These are phyloP conservation scores for Macrophya annulata DNA, from an alignment of 2,888 invertebrate genomes.

Conservation along the genomic window DNA sequence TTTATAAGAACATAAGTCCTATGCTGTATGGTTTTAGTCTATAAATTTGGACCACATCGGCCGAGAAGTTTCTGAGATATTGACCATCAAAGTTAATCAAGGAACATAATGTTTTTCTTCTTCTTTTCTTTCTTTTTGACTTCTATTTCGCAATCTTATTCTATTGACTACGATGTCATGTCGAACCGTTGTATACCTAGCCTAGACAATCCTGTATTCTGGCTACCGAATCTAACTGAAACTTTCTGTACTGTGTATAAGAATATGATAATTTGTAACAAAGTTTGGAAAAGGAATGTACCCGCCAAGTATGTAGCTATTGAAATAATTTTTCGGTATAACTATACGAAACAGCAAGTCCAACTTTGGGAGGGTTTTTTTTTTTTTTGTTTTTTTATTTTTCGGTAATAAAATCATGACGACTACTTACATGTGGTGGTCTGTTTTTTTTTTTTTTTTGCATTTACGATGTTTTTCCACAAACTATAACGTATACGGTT, in stretches of 20 bases:
- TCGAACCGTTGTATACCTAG: neutral
- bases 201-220: neutral
- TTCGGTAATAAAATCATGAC: neutral
- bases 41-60: neutral
- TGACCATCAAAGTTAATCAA: neutral
- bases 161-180: neutral
- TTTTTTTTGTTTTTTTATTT: neutral
- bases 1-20: neutral
- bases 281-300: neutral
- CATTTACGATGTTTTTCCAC: slow-evolving; percentile 10
- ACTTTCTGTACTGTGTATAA: too few relatives aligned
- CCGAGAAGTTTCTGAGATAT: too few relatives aligned
- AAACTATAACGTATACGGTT: slow-evolving; percentile 10
- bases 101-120: neutral
- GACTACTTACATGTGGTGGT: neutral
- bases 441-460: neutral
- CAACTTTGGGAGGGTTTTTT: neutral
- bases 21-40: neutral
- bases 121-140: neutral
- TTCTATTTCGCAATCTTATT: too few relatives aligned
- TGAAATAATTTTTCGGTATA: neutral
- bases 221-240: neutral
- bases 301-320: neutral
- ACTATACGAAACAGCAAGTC: neutral
- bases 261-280: too few relatives aligned